Evolutionary conservation across 2,797 vertebrate genomes (phyloP).

Genomic region (Syngnathus rostellatus): DNA sequence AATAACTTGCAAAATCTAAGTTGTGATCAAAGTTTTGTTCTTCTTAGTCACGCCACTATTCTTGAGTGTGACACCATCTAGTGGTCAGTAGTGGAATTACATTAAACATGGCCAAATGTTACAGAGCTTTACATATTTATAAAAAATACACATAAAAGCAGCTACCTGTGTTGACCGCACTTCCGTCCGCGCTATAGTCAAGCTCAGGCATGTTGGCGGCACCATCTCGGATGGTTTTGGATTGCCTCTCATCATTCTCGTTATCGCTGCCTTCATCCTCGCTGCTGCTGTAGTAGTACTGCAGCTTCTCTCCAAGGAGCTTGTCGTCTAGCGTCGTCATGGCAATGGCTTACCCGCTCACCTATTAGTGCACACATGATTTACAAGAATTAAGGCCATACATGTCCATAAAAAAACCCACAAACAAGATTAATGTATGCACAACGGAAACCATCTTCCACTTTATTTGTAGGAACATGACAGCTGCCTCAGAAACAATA

Average conservation of each 20-base stretch:
- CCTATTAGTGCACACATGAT: background rate
- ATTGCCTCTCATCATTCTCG: slow-evolving; percentile 74
- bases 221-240: slow-evolving; percentile 61
- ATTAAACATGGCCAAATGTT: no score
- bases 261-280: slow-evolving; percentile 91
- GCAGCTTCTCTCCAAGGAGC: slow-evolving; percentile 91
- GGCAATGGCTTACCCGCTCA: slow-evolving; percentile 33
- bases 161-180: slow-evolving; percentile 88
- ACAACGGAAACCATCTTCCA: background rate
- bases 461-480: background rate
- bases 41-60: no score
- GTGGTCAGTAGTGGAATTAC: no score
- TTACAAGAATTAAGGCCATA: background rate
- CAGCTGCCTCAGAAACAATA: background rate
- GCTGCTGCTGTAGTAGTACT: slow-evolving; percentile 98
- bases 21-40: no score
- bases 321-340: slow-evolving; percentile 96
- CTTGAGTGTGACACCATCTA: no score
- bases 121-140: no score
- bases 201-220: slow-evolving; percentile 64
- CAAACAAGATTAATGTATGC: background rate
- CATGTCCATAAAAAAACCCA: background rate
- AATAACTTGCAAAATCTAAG: no score
- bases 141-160: background rate
- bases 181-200: slow-evolving; percentile 78